These are phyloP conservation scores for Podilymbus podiceps DNA, from an alignment of 2,113 vertebrate species.

Conservation along the genomic window DNA sequence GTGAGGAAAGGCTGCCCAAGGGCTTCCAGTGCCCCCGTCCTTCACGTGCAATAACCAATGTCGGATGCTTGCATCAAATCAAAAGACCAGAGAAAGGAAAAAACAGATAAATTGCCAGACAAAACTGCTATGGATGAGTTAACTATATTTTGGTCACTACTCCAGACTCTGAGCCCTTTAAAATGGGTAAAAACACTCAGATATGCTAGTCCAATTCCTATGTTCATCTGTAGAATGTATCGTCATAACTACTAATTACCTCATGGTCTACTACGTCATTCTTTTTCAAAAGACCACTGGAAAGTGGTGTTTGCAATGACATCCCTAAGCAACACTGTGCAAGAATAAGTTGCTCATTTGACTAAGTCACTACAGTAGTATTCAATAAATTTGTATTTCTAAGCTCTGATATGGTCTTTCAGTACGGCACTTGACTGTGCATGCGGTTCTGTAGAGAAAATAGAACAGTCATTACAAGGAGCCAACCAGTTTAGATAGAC, in stretches of 20 bases:
- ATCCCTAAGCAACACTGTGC: neutral
- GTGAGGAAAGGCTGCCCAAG: neutral
- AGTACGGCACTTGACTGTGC: too few relatives aligned
- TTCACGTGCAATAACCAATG: neutral
- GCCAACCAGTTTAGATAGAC: neutral
- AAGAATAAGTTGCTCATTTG: neutral
- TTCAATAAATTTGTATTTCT: neutral
- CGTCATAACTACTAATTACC: neutral
- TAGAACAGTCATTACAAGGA: neutral
- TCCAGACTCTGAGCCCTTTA: neutral
- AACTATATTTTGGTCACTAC: neutral
- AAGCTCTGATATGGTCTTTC: neutral
- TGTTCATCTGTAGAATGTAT: neutral
- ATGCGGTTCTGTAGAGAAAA: neutral
- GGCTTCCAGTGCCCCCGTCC: neutral
- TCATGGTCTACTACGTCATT: neutral
- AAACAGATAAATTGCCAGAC: neutral
- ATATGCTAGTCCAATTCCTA: neutral
- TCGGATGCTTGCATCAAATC: neutral
- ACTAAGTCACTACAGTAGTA: neutral
- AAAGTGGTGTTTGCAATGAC: neutral
- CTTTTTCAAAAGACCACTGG: neutral
- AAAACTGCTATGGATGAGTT: neutral
- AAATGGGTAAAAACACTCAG: neutral
- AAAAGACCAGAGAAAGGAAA: neutral